Evolutionary conservation across 2,113 vertebrate species (phyloP).

Genomic region (Coracopsis vasa): DNA sequence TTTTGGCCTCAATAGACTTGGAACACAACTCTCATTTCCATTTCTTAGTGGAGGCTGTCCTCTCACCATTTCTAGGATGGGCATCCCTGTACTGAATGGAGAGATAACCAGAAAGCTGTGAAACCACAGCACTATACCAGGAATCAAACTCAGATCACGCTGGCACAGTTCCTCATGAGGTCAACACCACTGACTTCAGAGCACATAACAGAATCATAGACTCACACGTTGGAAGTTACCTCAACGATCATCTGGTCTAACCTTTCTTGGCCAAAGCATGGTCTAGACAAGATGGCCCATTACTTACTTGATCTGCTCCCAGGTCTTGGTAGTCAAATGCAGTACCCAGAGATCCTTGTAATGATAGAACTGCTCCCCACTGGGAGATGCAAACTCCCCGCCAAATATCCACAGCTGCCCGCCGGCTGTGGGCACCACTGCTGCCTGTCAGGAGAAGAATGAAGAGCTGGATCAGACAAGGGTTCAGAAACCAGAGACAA

Average conservation of each 20-base stretch:
- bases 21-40: neutral
- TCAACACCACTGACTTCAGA: neutral
- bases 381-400: constrained; percentile 94
- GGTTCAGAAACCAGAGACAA: neutral
- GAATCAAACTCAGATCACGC: neutral
- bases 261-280: neutral
- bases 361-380: constrained; percentile 95
- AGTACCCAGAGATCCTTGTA: constrained; percentile 98
- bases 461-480: neutral
- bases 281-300: neutral
- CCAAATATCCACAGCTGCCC: constrained; percentile 98
- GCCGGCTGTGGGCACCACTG: constrained; percentile 85
- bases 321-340: constrained; percentile 87
- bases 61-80: neutral
- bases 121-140: neutral
- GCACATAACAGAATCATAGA: neutral
- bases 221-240: neutral
- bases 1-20: neutral
- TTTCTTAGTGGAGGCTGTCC: neutral
- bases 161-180: neutral
- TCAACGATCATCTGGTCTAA: neutral
- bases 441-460: constrained; percentile 75
- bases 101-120: neutral
- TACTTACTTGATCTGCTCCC: constrained; percentile 95
- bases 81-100: neutral